Conservation (phyloP, 2,113 vertebrate genomes). For the Balaeniceps rex region DNA sequence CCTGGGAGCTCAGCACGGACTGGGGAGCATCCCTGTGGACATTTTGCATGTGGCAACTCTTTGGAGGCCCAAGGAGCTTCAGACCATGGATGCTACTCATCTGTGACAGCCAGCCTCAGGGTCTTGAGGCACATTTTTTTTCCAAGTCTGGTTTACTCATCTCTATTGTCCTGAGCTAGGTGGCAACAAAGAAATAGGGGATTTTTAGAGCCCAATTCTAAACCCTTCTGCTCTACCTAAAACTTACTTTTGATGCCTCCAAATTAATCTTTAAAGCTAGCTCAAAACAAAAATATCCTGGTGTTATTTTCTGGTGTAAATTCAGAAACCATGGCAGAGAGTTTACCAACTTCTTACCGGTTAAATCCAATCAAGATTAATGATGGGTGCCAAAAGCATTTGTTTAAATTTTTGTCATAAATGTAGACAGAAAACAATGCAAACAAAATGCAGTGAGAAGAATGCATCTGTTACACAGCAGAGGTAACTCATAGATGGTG, state of each 20-base stretch:
- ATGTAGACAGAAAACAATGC: background rate
- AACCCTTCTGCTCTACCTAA: background rate
- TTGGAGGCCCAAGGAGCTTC: background rate
- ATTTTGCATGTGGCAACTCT: background rate
- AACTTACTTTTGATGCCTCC: background rate
- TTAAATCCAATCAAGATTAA: background rate
- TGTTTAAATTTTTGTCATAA: background rate
- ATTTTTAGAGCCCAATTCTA: background rate
- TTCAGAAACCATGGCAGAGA: background rate
- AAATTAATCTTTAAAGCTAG: background rate
- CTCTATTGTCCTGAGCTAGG: background rate
- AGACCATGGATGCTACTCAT: background rate
- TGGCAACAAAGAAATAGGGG: background rate
- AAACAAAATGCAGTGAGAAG: background rate
- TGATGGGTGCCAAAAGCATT: background rate
- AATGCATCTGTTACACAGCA: background rate
- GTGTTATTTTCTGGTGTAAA: background rate
- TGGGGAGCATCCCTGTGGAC: accelerated
- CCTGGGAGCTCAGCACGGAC: background rate
- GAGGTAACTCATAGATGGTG: background rate
- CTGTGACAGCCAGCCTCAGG: background rate
- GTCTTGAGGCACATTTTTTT: background rate
- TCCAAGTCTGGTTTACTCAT: background rate
- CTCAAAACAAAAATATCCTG: background rate
- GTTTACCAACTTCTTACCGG: background rate